Conservation (phyloP, 2,888 invertebrate species). For the Oegoconia quadripuncta region DNA sequence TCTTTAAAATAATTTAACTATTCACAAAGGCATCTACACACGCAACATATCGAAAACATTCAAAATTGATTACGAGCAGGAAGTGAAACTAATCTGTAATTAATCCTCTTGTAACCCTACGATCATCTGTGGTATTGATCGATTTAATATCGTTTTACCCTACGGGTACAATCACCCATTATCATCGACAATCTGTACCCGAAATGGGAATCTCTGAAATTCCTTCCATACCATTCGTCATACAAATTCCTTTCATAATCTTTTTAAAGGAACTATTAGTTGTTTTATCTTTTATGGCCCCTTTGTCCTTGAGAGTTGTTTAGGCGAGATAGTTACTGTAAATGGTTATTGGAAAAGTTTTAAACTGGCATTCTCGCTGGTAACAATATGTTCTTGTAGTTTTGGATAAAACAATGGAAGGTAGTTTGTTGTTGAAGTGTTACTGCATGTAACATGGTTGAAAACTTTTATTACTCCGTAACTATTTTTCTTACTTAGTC, state of each 20-base stretch:
- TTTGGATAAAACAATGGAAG: background rate
- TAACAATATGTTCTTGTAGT: background rate
- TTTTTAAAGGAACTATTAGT: conserved; percentile 31
- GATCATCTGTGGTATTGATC: conserved; percentile 19
- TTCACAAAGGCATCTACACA: too few relatives aligned
- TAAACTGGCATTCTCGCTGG: conserved; percentile 1
- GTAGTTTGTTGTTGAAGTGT: background rate
- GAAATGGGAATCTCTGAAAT: conserved; percentile 26
- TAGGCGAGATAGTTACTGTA: conserved; percentile 25
- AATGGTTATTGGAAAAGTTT: conserved; percentile 39
- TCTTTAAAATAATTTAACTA: too few relatives aligned
- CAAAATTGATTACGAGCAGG: conserved; percentile 36
- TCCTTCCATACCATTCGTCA: conserved; percentile 41
- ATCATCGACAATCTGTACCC: conserved; percentile 18
- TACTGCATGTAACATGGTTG: background rate
- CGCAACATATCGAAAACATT: conserved; percentile 15
- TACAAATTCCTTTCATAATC: conserved; percentile 42
- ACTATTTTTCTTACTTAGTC: background rate
- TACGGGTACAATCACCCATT: conserved; percentile 26
- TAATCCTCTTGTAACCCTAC: conserved; percentile 22
- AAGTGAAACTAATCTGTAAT: conserved; percentile 50
- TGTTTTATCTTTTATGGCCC: conserved; percentile 36
- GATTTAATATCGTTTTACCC: conserved; percentile 29
- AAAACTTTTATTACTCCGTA: background rate
- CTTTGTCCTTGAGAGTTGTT: conserved; percentile 14